Conservation (phyloP, 1,140 invertebrate genomes). For the Pogonomyrmex californicus region DNA sequence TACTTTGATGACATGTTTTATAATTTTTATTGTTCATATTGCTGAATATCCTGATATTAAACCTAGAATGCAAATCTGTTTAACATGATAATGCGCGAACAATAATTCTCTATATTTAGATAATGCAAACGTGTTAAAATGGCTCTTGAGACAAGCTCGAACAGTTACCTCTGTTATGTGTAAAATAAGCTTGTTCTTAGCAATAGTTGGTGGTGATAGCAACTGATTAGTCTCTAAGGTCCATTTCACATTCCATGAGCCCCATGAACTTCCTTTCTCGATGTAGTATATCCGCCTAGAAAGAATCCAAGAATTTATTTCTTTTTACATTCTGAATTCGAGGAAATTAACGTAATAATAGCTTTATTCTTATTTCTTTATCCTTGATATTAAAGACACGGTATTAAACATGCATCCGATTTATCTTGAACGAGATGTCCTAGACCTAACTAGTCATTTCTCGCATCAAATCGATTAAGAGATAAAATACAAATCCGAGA, state of each 20-base stretch:
- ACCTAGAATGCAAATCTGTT: slow-evolving; percentile 6
- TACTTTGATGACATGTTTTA: neutral
- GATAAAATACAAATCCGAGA: neutral
- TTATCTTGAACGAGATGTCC: neutral
- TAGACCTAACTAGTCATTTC: neutral
- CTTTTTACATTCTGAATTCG: slow-evolving; percentile 15
- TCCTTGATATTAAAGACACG: neutral
- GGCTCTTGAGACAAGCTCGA: neutral
- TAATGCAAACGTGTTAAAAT: neutral
- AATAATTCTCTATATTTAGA: slow-evolving; percentile 3
- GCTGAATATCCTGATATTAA: neutral
- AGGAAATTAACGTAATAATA: neutral
- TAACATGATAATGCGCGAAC: neutral
- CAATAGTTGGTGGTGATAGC: slow-evolving; percentile 90
- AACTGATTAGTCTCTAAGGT: slow-evolving; percentile 91
- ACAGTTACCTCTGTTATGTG: slow-evolving; percentile 90
- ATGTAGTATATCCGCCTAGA: slow-evolving; percentile 92
- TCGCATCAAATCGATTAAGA: neutral
- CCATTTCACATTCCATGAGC: slow-evolving; percentile 93
- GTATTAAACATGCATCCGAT: neutral
- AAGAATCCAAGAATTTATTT: slow-evolving; percentile 54
- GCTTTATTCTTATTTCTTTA: neutral
- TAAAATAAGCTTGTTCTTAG: slow-evolving; percentile 90
- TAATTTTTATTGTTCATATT: neutral
- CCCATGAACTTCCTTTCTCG: slow-evolving; percentile 91